phyloP scores from a whole-genome alignment of 2,888 invertebrate species.

The Lobophora halterata region DNA sequence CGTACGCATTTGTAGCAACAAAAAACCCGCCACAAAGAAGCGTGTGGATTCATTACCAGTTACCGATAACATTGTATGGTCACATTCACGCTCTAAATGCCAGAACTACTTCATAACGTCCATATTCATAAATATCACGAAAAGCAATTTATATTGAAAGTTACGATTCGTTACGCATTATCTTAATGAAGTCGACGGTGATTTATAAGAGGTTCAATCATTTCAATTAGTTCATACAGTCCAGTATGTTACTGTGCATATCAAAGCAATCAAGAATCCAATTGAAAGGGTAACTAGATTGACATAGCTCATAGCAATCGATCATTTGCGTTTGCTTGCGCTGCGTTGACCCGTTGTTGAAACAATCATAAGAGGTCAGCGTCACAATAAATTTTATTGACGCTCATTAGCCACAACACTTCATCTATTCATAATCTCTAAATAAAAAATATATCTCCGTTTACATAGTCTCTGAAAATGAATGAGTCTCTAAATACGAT shows the following conservation, averaged over 20 bases:
- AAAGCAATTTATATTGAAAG: slow-evolving; percentile 27
- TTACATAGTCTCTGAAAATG: too few relatives aligned
- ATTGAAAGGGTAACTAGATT: slow-evolving; percentile 79
- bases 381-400: slow-evolving; percentile 76
- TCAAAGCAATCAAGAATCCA: slow-evolving; percentile 77
- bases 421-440: too few relatives aligned
- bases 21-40: slow-evolving; percentile 51
- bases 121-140: slow-evolving; percentile 19
- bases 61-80: slow-evolving; percentile 54
- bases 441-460: too few relatives aligned
- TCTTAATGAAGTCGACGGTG: slow-evolving; percentile 30
- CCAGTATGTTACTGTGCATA: slow-evolving; percentile 64
- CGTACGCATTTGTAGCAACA: slow-evolving; percentile 59
- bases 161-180: slow-evolving; percentile 35
- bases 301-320: slow-evolving; percentile 72
- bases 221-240: slow-evolving; percentile 69
- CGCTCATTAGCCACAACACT: slow-evolving; percentile 68
- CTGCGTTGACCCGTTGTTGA: slow-evolving; percentile 72
- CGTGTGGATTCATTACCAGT: slow-evolving; percentile 48
- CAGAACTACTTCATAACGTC: slow-evolving; percentile 32
- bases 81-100: slow-evolving; percentile 49
- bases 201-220: slow-evolving; percentile 63
- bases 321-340: slow-evolving; percentile 61
- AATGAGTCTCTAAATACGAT: too few relatives aligned
- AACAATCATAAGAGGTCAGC: slow-evolving; percentile 48